Evolutionary conservation across 2,113 vertebrate species (phyloP).

Genomic region (Lipophrys pholis): DNA sequence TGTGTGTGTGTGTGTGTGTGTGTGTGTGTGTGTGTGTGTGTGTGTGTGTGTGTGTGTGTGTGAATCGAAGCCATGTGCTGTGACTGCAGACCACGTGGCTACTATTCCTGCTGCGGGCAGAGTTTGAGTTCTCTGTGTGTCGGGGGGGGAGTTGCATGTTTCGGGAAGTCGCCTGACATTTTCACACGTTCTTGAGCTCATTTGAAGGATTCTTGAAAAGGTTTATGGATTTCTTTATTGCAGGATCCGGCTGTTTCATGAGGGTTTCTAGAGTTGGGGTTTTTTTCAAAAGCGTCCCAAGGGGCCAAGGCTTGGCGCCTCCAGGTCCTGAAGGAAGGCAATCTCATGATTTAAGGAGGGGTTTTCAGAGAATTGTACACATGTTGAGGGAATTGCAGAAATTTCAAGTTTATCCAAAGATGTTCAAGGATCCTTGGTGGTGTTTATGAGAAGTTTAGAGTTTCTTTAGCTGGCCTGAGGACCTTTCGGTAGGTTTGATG

Average conservation of each 20-base stretch:
- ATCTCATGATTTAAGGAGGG: not conserved
- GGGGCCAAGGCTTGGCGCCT: too few species aligned
- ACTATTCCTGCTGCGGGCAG: not conserved
- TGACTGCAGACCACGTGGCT: conserved; percentile 36
- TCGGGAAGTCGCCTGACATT: not conserved
- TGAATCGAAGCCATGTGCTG: conserved; percentile 28
- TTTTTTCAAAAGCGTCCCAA: not conserved
- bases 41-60: conserved; percentile 30
- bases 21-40: conserved; percentile 37
- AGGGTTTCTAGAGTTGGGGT: too few species aligned
- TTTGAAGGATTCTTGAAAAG: not conserved
- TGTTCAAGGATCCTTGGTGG: not conserved
- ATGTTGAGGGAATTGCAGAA: too few species aligned
- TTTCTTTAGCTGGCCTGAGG: not conserved
- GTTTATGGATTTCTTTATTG: too few species aligned
- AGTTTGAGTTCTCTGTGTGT: not conserved
- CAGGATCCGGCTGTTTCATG: not conserved
- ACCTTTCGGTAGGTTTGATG: not conserved
- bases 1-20: conserved; percentile 23
- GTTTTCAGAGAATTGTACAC: not conserved
- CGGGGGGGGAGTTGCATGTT: not conserved
- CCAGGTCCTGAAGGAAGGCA: too few species aligned
- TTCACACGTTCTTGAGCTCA: not conserved
- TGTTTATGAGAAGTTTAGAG: not conserved
- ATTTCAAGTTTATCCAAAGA: not conserved